Evolutionary conservation across 2,888 invertebrate species (phyloP), one percentile per base, ranked within the genome.

Genomic region (Mesopsocus fuscifrons): DNA sequence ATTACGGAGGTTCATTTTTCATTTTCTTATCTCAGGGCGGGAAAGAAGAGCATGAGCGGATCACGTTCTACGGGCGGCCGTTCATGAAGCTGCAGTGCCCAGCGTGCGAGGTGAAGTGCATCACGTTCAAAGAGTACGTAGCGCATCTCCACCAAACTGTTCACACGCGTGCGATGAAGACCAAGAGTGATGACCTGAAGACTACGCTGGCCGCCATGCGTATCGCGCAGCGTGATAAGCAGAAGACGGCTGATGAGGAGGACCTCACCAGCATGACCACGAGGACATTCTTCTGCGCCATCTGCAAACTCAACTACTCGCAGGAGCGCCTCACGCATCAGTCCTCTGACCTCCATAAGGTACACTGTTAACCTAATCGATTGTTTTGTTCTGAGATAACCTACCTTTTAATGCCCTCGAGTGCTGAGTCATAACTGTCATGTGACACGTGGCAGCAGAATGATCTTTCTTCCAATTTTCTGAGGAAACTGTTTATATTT

Each of bases 241-340:
- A 85, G 60, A 73, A 79, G 42, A 75, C 78, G 51, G 67, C 84
- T 45, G 85, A 87, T 59, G 75, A 59, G 3, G 53, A 75, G 51
- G 70, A 72, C 45, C 71, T 70, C 23, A 70, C 67, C 52, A 63
- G 60, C 30, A 67, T 74, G 49, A 68, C 69, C 22, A 57, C 66
- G 43, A 66, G 69, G 48, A 73, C 77, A 48, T 75, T 71, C 55
- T 84, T 74, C 63, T 81, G 80, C 58, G 69, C 73, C 35, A 68
- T 77, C 49, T 81, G 80, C 58, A 78, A 80, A 50, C 66, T 81
- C 53, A 79, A 78, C 59, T 78, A 77, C 60, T 72, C 78, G 50
- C 77, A 78, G 53, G 68, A 76, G 41, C 78, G 81, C 55, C 71
- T 74, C 46, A 73, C 78, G 46, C 87, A 87, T 68, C 79, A 80